phyloP scores from a whole-genome alignment of 1,140 invertebrate species.

The Chironomus striatipennis region DNA sequence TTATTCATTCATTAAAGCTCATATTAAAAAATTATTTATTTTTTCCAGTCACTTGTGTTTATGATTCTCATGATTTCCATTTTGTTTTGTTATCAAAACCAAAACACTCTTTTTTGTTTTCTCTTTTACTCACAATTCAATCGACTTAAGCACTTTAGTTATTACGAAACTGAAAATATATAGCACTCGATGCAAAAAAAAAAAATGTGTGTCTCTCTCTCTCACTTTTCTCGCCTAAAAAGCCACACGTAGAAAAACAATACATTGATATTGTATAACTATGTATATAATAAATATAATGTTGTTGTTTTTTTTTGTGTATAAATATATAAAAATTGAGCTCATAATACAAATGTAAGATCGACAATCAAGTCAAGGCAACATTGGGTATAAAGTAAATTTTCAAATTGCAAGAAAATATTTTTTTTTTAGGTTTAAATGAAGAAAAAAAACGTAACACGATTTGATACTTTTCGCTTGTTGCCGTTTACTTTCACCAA shows the following conservation, averaged over 20 bases:
- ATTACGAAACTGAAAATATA: slow-evolving; percentile 3
- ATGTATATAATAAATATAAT: not conserved
- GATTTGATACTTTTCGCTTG: not conserved
- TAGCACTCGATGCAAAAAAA: not conserved
- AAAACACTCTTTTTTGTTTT: not conserved
- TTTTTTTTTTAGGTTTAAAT: not conserved
- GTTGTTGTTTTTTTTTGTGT: not conserved
- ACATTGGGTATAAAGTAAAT: not conserved
- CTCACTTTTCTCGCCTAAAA: not conserved
- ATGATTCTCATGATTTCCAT: not conserved
- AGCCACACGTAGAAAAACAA: slow-evolving; percentile 6
- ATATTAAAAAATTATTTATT: too few species aligned
- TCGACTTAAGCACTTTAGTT: not conserved
- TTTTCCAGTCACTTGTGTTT: not conserved
- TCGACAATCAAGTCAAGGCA: slow-evolving; percentile 1
- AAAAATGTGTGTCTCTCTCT: not conserved
- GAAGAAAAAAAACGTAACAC: too few species aligned
- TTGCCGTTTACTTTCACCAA: slow-evolving; percentile 1
- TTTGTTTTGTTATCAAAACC: not conserved
- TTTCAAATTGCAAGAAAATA: not conserved
- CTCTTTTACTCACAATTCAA: not conserved
- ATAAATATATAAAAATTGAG: not conserved
- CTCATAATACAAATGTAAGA: not conserved
- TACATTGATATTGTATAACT: not conserved
- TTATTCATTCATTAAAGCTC: too few species aligned